phyloP scores from a whole-genome alignment of 2,113 vertebrate species.

The Mirza zaza region DNA sequence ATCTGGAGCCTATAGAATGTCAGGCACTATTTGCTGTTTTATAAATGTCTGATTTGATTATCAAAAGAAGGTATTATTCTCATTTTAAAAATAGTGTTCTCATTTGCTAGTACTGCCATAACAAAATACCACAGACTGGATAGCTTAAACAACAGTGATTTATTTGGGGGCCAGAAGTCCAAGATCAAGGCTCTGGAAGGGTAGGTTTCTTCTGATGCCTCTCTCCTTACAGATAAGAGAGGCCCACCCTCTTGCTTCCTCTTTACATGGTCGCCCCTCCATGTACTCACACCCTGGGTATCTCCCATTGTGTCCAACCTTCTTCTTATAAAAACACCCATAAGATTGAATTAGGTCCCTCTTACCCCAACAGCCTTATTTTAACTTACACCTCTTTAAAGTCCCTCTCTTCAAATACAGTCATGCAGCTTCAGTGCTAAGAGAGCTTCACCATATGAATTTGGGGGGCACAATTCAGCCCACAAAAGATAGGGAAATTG shows the following conservation, averaged over 20 bases:
- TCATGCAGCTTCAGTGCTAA: not conserved
- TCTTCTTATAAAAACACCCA: not conserved
- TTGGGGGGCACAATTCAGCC: not conserved
- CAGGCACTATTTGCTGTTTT: not conserved
- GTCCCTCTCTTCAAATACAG: not conserved
- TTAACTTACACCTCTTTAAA: not conserved
- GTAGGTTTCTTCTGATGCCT: not conserved
- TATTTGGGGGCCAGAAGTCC: not conserved
- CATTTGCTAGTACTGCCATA: not conserved
- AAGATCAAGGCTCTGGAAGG: not conserved
- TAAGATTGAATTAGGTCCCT: not conserved
- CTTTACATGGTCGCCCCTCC: not conserved
- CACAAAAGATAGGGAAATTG: not conserved
- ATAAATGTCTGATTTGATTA: not conserved
- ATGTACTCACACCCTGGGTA: not conserved
- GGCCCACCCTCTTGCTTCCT: not conserved
- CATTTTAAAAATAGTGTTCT: not conserved
- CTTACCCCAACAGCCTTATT: not conserved
- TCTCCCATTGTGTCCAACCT: not conserved
- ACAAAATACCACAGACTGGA: not conserved
- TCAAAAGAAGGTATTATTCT: not conserved
- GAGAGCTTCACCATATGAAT: not conserved
- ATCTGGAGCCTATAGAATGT: not conserved
- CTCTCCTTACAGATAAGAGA: not conserved
- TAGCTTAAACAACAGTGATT: not conserved